Conservation (phyloP, 2,113 vertebrate genomes). For the Rynchops niger region DNA sequence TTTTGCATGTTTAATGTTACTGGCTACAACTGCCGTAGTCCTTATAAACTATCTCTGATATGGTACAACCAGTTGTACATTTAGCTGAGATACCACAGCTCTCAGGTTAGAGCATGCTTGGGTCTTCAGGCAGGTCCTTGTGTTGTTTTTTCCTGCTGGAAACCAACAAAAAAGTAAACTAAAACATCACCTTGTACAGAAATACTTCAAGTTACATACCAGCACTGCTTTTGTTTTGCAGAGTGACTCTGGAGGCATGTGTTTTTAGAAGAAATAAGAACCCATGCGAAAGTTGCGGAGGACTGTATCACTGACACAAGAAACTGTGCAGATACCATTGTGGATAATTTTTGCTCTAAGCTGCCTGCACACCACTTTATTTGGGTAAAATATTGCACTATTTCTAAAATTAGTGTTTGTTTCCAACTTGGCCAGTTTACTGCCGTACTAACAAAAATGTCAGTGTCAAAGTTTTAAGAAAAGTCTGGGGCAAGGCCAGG, state of each 20-base stretch:
- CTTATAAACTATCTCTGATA: not conserved
- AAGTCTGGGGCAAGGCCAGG: not conserved
- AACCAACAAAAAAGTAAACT: not conserved
- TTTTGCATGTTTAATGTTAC: not conserved
- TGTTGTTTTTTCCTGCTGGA: not conserved
- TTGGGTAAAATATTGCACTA: not conserved
- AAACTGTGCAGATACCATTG: not conserved
- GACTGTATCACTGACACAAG: not conserved
- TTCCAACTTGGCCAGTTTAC: not conserved
- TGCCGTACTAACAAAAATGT: not conserved
- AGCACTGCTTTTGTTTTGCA: not conserved
- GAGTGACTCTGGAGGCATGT: not conserved
- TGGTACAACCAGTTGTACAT: accelerated
- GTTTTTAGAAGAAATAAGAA: not conserved
- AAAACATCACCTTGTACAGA: not conserved
- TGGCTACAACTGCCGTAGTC: not conserved
- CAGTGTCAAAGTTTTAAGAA: not conserved
- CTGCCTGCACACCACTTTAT: not conserved
- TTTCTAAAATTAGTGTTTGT: not conserved
- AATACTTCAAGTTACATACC: not conserved
- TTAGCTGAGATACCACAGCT: not conserved
- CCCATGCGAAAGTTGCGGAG: not conserved
- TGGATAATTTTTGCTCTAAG: not conserved
- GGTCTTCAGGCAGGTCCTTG: not conserved
- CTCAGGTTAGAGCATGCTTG: not conserved